phyloP scores from a whole-genome alignment of 2,888 invertebrate species.

The Sarcophaga caerulescens region DNA sequence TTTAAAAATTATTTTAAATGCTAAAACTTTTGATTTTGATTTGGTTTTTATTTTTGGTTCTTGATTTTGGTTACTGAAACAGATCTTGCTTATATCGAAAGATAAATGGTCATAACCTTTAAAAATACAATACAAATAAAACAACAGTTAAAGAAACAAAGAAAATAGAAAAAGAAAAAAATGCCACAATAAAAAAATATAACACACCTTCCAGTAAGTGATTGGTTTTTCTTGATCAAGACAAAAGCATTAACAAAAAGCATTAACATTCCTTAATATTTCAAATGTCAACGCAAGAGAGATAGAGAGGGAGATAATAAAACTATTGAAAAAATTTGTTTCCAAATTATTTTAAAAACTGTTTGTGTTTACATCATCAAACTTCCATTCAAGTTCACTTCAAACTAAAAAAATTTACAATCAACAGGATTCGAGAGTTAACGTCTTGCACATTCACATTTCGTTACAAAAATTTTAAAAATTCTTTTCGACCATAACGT shows the following conservation, averaged over 20 bases:
- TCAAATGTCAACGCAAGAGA: neutral
- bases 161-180: neutral
- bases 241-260: neutral
- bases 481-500: too few species aligned
- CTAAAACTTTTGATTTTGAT: conserved; percentile 5
- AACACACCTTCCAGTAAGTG: neutral
- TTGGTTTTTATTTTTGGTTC: neutral
- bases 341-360: neutral
- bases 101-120: neutral
- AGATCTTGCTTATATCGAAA: neutral
- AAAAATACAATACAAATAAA: neutral
- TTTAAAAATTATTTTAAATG: neutral
- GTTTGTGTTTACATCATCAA: neutral
- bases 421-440: neutral
- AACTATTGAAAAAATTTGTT: too few species aligned
- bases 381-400: neutral
- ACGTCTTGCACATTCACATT: neutral
- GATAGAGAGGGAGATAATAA: too few species aligned
- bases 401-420: neutral
- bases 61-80: neutral
- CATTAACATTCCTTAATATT: neutral
- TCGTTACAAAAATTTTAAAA: too few species aligned
- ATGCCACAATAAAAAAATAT: neutral
- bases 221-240: neutral
- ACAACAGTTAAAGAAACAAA: neutral